These are phyloP conservation scores for Hemithea aestivaria DNA, from an alignment of 2,888 invertebrate species.

Conservation along the genomic window DNA sequence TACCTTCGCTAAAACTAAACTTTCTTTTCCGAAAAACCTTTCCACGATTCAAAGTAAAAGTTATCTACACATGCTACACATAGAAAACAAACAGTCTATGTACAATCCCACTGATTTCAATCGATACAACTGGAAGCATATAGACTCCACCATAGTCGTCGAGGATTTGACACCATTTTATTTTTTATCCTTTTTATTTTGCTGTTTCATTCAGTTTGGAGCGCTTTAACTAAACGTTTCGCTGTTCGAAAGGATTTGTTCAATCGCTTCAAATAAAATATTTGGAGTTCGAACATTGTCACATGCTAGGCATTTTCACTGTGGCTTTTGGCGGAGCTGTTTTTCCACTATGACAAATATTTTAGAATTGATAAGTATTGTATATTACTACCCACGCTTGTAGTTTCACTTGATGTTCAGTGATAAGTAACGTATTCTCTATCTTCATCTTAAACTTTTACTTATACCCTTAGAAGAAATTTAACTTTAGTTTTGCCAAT, in stretches of 20 bases:
- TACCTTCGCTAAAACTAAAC: too few relatives aligned
- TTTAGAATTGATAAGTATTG: neutral
- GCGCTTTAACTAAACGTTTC: slow-evolving; percentile 39
- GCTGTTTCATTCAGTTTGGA: slow-evolving; percentile 24
- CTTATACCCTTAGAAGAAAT: too few relatives aligned
- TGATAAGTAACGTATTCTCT: too few relatives aligned
- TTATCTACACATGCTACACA: too few relatives aligned
- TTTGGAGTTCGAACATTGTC: neutral
- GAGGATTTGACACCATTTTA: slow-evolving; percentile 23
- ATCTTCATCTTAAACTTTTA: too few relatives aligned
- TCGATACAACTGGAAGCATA: slow-evolving; percentile 1
- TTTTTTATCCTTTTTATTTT: slow-evolving; percentile 35
- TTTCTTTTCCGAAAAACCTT: too few relatives aligned
- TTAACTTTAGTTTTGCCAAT: too few relatives aligned
- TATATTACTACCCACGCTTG: neutral
- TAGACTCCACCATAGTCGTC: slow-evolving; percentile 13
- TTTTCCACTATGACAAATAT: neutral
- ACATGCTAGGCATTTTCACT: neutral
- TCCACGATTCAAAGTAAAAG: too few relatives aligned
- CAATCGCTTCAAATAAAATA: slow-evolving; percentile 28
- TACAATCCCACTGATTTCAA: slow-evolving; percentile 2
- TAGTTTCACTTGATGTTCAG: too few relatives aligned
- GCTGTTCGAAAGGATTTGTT: slow-evolving; percentile 31
- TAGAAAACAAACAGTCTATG: neutral
- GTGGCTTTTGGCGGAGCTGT: neutral